phyloP scores from a whole-genome alignment of 1,140 invertebrate species.

The Drosophila persimilis region DNA sequence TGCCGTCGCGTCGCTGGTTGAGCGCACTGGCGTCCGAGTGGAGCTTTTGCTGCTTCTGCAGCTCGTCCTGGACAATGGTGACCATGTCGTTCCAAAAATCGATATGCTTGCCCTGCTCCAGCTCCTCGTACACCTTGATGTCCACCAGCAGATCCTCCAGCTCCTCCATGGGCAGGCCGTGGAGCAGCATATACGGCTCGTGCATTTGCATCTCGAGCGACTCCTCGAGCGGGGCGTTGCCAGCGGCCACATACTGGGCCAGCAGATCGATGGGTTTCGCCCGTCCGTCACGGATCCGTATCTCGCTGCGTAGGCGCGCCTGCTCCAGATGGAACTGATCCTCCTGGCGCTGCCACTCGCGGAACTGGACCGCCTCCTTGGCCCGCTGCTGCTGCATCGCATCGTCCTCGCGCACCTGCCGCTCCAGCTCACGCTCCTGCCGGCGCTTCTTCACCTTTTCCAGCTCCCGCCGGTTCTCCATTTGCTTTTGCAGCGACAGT shows the following conservation, averaged over 20 bases:
- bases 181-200: constrained; percentile 98
- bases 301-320: constrained; percentile 94
- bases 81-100: constrained; percentile 99
- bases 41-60: constrained; percentile 92
- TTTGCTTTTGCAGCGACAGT: constrained; percentile 92
- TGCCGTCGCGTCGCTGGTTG: constrained; percentile 93
- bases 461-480: constrained; percentile 94
- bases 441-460: constrained; percentile 97
- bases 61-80: constrained; percentile 97
- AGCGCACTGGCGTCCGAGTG: constrained; percentile 85
- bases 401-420: constrained; percentile 95
- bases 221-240: constrained; percentile 93
- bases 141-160: constrained; percentile 99
- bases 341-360: constrained; percentile 97
- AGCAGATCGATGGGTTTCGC: constrained; percentile 99
- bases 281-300: constrained; percentile 97
- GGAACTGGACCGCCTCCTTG: constrained; percentile 97
- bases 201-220: constrained; percentile 99
- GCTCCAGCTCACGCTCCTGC: constrained; percentile 94
- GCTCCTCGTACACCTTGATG: constrained; percentile 95
- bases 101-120: constrained; percentile 93
- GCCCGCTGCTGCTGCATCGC: constrained; percentile 93
- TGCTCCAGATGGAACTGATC: constrained; percentile 96
- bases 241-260: constrained; percentile 95
- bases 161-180: constrained; percentile 95